Conservation (phyloP, 1,140 invertebrate species). For the Ridgeia piscesae region DNA sequence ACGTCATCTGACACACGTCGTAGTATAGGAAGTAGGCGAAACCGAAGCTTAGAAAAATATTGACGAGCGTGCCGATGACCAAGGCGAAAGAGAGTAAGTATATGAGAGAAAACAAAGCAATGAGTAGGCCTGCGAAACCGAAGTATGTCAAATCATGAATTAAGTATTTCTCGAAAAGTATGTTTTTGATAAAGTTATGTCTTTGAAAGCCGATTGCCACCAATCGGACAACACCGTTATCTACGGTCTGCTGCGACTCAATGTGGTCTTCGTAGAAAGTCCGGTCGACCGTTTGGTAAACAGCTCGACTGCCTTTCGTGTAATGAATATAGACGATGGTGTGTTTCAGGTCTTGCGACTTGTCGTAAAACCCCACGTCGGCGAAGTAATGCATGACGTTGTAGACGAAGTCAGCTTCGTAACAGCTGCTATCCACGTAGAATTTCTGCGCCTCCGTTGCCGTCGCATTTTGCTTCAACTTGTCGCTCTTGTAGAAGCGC, state of each 20-base stretch:
- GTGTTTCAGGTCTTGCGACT: background rate
- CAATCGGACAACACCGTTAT: background rate
- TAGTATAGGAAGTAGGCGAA: conserved; percentile 26
- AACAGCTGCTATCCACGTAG: background rate
- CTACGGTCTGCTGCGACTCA: background rate
- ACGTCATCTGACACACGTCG: conserved; percentile 14
- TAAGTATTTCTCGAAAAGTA: conserved; percentile 5
- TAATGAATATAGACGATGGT: background rate
- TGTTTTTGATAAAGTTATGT: background rate
- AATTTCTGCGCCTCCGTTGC: background rate
- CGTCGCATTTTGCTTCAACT: background rate
- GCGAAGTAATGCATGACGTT: background rate
- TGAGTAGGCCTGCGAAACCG: conserved; percentile 4
- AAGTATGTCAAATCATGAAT: conserved; percentile 18
- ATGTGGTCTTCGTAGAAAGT: background rate
- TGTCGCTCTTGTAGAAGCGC: background rate
- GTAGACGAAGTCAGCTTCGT: background rate
- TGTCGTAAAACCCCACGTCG: background rate
- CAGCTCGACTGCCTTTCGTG: background rate
- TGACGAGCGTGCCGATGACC: conserved; percentile 22
- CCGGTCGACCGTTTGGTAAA: background rate
- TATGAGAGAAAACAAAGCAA: conserved; percentile 10
- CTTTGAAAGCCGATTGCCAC: background rate
- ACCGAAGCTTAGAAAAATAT: conserved; percentile 18
- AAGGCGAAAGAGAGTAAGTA: conserved; percentile 20